phyloP scores from a whole-genome alignment of 1,140 invertebrate genomes.

The Drosophila santomea region DNA sequence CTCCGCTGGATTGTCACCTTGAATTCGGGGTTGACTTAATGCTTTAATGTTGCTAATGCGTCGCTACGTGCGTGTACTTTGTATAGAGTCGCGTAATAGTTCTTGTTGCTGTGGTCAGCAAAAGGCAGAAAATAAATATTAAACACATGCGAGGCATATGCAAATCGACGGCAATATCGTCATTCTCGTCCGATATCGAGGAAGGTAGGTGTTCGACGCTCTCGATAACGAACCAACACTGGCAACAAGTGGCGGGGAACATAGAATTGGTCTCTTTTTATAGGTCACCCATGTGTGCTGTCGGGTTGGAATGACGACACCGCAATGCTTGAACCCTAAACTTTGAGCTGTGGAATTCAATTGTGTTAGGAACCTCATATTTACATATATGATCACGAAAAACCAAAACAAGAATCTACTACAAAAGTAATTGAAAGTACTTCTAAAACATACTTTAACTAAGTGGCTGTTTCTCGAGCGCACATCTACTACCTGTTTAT shows the following conservation, averaged over 20 bases:
- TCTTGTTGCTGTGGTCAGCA: constrained; percentile 79
- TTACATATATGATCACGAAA: no score
- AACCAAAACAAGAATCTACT: no score
- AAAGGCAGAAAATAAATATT: constrained; percentile 81
- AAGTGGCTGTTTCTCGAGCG: fast-evolving
- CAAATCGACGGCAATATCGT: constrained; percentile 37
- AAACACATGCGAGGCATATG: constrained; percentile 62
- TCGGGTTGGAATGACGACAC: background rate
- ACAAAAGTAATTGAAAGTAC: no score
- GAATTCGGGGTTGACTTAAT: constrained; percentile 53
- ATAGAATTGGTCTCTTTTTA: constrained; percentile 14
- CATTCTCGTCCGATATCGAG: constrained; percentile 19
- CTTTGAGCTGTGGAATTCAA: no score
- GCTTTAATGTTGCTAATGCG: constrained; percentile 50
- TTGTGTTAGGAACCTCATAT: no score
- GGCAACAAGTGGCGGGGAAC: constrained; percentile 11
- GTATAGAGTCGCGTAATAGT: constrained; percentile 59
- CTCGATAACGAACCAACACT: background rate
- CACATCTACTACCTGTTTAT: no score
- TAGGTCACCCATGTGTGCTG: constrained; percentile 30
- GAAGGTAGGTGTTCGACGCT: constrained; percentile 59
- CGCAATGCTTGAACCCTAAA: background rate
- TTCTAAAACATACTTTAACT: background rate
- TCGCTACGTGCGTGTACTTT: constrained; percentile 47
- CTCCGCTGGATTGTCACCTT: constrained; percentile 38